Conservation (phyloP, 2,888 invertebrate genomes). For the Tiliacea aurago region DNA sequence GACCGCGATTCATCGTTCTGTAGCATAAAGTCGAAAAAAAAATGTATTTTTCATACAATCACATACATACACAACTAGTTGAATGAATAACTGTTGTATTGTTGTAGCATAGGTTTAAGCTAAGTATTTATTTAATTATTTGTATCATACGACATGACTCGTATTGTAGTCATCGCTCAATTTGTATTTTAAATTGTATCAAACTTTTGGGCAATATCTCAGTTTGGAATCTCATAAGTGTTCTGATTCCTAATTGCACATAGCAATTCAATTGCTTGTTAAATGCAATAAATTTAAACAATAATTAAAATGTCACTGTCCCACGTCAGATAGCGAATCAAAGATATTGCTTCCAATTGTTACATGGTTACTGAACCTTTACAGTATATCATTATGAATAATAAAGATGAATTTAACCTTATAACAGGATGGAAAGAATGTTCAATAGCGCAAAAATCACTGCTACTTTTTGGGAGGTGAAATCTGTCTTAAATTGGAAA, state of each 20-base stretch:
- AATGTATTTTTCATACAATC: constrained; percentile 68
- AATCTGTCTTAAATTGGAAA: constrained; percentile 1
- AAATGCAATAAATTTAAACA: neutral
- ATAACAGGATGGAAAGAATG: neutral
- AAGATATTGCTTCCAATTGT: neutral
- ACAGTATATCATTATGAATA: constrained; percentile 14
- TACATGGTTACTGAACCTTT: neutral
- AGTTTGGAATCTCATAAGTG: constrained; percentile 57
- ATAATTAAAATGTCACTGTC: neutral
- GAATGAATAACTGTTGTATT: constrained; percentile 57
- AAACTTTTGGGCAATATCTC: constrained; percentile 42
- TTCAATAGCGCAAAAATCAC: no score
- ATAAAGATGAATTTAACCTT: constrained; percentile 15
- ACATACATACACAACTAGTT: constrained; percentile 64
- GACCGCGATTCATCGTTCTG: constrained; percentile 44
- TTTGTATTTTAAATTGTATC: constrained; percentile 50
- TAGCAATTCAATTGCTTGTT: neutral
- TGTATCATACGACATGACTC: constrained; percentile 43
- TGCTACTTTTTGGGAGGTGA: neutral
- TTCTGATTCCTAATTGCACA: neutral
- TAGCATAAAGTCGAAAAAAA: constrained; percentile 45
- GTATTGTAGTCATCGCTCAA: constrained; percentile 60
- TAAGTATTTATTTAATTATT: constrained; percentile 63
- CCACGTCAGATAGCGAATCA: neutral
- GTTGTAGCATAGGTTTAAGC: constrained; percentile 61